Percentiles rank a stretch among this genome's conserved stretches.
Evolutionary conservation across 2,113 vertebrate genomes (phyloP).

Genomic region (Pagrus major): DNA sequence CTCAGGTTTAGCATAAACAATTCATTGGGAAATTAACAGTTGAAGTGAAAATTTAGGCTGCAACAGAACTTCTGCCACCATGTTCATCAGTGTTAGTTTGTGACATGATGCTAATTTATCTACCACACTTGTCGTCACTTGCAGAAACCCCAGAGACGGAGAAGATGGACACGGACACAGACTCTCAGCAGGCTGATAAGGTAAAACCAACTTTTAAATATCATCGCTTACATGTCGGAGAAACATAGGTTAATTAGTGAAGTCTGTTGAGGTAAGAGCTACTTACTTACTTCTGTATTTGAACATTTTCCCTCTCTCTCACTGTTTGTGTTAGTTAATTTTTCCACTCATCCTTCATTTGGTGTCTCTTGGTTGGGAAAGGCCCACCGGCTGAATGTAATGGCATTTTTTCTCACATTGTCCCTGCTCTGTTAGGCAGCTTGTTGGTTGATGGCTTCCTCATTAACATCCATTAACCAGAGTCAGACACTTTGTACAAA

Average conservation of each 20-base stretch:
- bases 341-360: background rate
- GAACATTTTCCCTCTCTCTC: background rate
- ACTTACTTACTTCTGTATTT: background rate
- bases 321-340: background rate
- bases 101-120: background rate
- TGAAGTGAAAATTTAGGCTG: background rate
- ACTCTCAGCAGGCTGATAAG: conserved; percentile 92
- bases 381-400: conserved; percentile 7
- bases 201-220: conserved; percentile 69
- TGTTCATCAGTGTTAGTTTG: background rate
- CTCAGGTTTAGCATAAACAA: background rate
- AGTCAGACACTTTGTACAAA: conserved; percentile 10
- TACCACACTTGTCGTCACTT: conserved; percentile 54
- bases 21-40: background rate
- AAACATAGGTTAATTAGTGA: background rate
- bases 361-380: background rate
- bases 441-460: conserved; percentile 25
- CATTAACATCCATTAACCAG: conserved; percentile 49
- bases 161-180: conserved; percentile 92
- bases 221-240: background rate
- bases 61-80: background rate
- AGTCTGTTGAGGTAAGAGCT: background rate
- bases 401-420: background rate
- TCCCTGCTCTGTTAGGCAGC: background rate
- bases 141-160: conserved; percentile 90